A percentile compares a stretch with the other conserved stretches of the same genome.
phyloP scores from a whole-genome alignment of 2,888 invertebrate genomes.

The Phania funesta region DNA sequence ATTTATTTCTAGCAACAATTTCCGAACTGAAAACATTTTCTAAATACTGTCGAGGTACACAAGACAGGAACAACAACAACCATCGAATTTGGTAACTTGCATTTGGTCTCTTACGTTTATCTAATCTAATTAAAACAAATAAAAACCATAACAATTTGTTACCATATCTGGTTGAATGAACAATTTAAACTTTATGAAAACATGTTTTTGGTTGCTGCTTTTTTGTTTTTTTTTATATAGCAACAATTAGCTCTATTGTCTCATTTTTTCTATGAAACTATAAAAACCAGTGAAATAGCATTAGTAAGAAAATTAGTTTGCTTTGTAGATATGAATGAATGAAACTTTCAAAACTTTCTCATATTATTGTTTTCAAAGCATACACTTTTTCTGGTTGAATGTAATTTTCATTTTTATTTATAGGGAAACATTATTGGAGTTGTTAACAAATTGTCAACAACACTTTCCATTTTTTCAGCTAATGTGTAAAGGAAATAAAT shows the following conservation, averaged over 20 bases:
- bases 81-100: slow-evolving; percentile 19
- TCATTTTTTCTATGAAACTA: slow-evolving; percentile 9
- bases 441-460: slow-evolving; percentile 62
- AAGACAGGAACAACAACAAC: neutral
- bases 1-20: too few relatives aligned
- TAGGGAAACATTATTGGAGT: slow-evolving; percentile 43
- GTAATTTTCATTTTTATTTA: slow-evolving; percentile 12
- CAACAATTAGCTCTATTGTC: slow-evolving; percentile 58
- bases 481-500: neutral
- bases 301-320: slow-evolving; percentile 20
- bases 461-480: slow-evolving; percentile 52
- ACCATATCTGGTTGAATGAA: slow-evolving; percentile 52
- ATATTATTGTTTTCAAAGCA: slow-evolving; percentile 50
- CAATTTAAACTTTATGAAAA: slow-evolving; percentile 17
- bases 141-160: slow-evolving; percentile 54
- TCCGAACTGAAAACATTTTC: too few relatives aligned
- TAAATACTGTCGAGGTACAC: too few relatives aligned
- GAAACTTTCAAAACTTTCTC: slow-evolving; percentile 64
- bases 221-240: neutral
- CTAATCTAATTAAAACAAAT: slow-evolving; percentile 53
- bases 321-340: slow-evolving; percentile 32
- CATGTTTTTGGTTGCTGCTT: neutral
- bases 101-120: slow-evolving; percentile 11
- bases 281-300: too few relatives aligned
- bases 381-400: neutral